These are phyloP conservation scores for Tonatia bakeri DNA, from an alignment of 2,113 vertebrate species.

Conservation along the genomic window DNA sequence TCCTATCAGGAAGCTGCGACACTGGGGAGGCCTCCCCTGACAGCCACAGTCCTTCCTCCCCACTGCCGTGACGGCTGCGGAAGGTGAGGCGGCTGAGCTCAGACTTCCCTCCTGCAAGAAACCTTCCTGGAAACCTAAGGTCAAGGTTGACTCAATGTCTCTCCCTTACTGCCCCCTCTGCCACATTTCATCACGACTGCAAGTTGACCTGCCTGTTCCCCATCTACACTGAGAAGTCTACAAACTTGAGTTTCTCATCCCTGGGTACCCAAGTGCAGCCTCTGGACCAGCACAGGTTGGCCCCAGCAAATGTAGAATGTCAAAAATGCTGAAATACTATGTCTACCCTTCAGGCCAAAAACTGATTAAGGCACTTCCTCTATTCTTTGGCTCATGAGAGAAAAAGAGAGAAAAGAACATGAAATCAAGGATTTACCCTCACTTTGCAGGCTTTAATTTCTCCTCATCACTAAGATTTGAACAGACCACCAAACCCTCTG, in stretches of 20 bases:
- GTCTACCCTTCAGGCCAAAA: neutral
- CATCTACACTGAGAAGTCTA: neutral
- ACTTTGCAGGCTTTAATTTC: neutral
- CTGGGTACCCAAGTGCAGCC: neutral
- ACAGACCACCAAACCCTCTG: neutral
- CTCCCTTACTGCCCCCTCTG: neutral
- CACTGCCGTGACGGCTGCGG: neutral
- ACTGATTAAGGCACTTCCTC: neutral
- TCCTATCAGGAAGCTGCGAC: neutral
- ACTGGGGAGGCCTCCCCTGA: neutral
- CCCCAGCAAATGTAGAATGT: neutral
- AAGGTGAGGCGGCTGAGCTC: neutral
- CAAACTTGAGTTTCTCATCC: neutral
- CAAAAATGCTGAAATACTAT: neutral
- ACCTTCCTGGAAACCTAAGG: neutral
- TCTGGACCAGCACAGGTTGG: neutral
- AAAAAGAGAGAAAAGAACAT: neutral
- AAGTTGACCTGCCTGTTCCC: neutral
- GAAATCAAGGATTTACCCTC: slow-evolving; percentile 7
- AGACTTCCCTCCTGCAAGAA: neutral
- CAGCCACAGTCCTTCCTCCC: neutral
- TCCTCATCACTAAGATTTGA: neutral
- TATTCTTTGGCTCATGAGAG: neutral
- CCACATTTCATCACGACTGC: neutral
- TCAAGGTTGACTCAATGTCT: neutral